Evolutionary conservation across 2,113 vertebrate species (phyloP), one percentile per base, ranked within the genome.

Genomic region (Siniperca knerii): DNA sequence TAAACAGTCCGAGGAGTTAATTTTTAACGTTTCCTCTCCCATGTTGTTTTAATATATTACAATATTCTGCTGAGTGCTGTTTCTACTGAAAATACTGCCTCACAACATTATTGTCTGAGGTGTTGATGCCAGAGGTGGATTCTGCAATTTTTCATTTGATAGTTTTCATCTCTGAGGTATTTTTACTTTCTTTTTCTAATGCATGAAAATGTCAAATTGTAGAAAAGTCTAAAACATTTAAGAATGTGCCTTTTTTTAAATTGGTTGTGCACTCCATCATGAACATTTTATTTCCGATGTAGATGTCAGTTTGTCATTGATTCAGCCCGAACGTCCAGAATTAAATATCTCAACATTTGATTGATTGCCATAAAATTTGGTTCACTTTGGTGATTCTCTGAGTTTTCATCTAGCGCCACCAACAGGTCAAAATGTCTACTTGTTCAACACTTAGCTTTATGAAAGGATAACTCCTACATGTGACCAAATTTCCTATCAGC

Each of bases 1-100:
- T 21, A 2, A 62, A 33, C 72, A 48, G 50, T 67, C 13, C 2
- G 33, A 75, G n/a, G 16, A 64, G 77, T 82, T 87, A 68, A 87
- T 87, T 77, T 88, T 83, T 57, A 91, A 89, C 70, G 7, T 69
- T 71, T 73, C 20, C 37, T 11, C 72, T 35, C 25, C 35, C 1
- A 6, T 23, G 25, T 77, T 18, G 79, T 77, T 82, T 29, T 82
- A 81, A 90, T 44, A 35, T 74, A 64, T 79, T 40, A 70, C 75
- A 62, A 23, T 84, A 66, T 82, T 15, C 21, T 68, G 46, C 52
- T 11, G 18, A 76, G 37, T 48, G 60, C 16, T 3, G 77, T 42
- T 75, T 42, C 0, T 8, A 5, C 23, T 72, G 42, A 60, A 85
- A 83, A 52, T 23, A 0, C 35, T 48, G 60, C 66, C 66, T 68